phyloP scores from a whole-genome alignment of 2,797 vertebrate genomes.

The Echeneis naucrates region DNA sequence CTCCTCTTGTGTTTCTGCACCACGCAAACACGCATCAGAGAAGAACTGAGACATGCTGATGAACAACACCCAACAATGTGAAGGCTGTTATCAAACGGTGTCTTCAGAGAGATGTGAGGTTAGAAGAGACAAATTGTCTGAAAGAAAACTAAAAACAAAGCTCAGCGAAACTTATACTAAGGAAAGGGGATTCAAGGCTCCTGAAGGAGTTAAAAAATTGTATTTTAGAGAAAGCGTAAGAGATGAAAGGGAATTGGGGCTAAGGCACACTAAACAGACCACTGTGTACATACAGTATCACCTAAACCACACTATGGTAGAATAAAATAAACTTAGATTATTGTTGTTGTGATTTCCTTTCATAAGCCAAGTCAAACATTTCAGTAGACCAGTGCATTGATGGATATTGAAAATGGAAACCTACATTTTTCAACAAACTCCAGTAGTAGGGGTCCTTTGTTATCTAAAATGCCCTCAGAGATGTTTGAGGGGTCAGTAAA shows the following conservation, averaged over 20 bases:
- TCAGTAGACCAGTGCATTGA: too few relatives aligned
- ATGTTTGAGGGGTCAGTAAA: too few relatives aligned
- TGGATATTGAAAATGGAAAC: too few relatives aligned
- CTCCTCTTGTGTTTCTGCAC: slow-evolving; percentile 62
- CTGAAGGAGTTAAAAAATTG: slow-evolving; percentile 62
- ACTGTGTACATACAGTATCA: too few relatives aligned
- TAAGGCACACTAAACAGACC: slow-evolving; percentile 18
- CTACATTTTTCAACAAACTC: too few relatives aligned
- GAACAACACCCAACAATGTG: slow-evolving; percentile 68
- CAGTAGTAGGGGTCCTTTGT: too few relatives aligned
- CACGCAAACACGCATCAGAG: slow-evolving; percentile 74
- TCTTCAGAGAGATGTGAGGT: slow-evolving; percentile 58
- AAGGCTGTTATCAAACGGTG: slow-evolving; percentile 68
- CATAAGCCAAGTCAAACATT: too few relatives aligned
- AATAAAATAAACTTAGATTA: too few relatives aligned
- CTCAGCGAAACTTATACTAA: slow-evolving; percentile 35
- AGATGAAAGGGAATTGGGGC: slow-evolving; percentile 52
- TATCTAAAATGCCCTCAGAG: too few relatives aligned
- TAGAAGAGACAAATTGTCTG: slow-evolving; percentile 36
- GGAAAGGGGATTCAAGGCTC: slow-evolving; percentile 44
- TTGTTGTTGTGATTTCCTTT: too few relatives aligned
- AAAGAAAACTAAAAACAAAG: slow-evolving; percentile 59
- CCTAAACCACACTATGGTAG: too few relatives aligned
- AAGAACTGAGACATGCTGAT: slow-evolving; percentile 59
- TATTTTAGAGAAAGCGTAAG: slow-evolving; percentile 54